These are phyloP conservation scores for Oithona nana DNA, from an alignment of 2,888 invertebrate genomes.

Conservation along the genomic window DNA sequence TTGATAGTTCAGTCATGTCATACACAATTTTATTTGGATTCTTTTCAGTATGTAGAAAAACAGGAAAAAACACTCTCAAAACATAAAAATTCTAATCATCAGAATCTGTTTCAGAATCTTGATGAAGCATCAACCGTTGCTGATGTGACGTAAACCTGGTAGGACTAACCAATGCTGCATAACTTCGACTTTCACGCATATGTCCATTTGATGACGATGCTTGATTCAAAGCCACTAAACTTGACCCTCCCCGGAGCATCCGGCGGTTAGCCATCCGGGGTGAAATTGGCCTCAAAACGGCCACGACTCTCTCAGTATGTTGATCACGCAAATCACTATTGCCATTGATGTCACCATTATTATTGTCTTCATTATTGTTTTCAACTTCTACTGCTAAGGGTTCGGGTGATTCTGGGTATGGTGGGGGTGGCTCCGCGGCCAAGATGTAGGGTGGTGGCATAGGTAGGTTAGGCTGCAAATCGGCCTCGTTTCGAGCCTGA, in stretches of 20 bases:
- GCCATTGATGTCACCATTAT: constrained; percentile 3
- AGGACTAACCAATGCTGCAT: neutral
- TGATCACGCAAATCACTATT: neutral
- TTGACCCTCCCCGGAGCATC: neutral
- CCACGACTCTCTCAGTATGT: neutral
- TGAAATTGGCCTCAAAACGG: neutral
- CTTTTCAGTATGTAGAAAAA: too few relatives aligned
- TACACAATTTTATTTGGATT: too few relatives aligned
- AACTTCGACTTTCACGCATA: neutral
- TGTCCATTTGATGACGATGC: too few relatives aligned
- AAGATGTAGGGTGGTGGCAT: neutral
- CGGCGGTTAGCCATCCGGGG: neutral
- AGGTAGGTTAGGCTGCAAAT: neutral
- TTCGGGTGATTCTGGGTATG: neutral
- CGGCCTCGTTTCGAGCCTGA: neutral
- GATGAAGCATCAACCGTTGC: too few relatives aligned
- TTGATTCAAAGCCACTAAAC: neutral
- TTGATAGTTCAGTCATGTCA: too few relatives aligned
- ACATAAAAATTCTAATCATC: too few relatives aligned
- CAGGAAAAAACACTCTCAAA: too few relatives aligned
- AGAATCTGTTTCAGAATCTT: too few relatives aligned
- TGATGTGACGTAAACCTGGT: too few relatives aligned
- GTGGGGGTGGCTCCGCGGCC: neutral
- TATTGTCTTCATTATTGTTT: neutral
- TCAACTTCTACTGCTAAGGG: neutral